Base-by-base conservation (phyloP, 2,888 invertebrate genomes). In the Spatulosminthurus flaviceps region DNA sequence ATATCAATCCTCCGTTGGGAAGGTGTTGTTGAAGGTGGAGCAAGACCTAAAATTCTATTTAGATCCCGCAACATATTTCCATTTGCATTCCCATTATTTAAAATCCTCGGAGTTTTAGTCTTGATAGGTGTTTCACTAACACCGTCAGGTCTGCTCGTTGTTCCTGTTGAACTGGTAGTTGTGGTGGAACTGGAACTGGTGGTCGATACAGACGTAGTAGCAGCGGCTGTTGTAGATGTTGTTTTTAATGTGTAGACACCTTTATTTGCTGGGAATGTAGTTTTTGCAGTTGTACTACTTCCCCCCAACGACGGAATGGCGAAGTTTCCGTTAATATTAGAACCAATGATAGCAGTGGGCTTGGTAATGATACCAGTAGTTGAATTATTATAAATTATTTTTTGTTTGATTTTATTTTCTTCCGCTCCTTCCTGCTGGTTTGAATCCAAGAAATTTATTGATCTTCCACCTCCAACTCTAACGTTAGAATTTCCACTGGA, bases 361-460 rank as follows among this genome's bases (percentile, higher is more conserved):
- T 26, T 26, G 26, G 67, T 19, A 51, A 51, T 51, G 5, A 2
- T 19, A n/a, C 2, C 5, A n/a, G n/a, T n/a, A n/a, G n/a, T n/a
- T 2, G 19, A 19, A 51, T 5, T n/a, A 51, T 51, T 51, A n/a
- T 51, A 51, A 51, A 51, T n/a, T 22, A 64, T n/a, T 13, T 64
- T 21, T 26, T 22, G 4, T 13, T 19, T 24, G 5, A 64, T 22
- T 26, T 64, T 34, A 70, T 70, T 70, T 19, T 70, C 70, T 22
- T 70, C 70, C 9, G 41, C n/a, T n/a, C n/a, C n/a, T n/a, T n/a
- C 70, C 21, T 29, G 13, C 29, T 9, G 22, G 13, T n/a, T 7
- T 0, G 67, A 4, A 7, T 76, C 66, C 9, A 76, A n/a, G 26
- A 76, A 66, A 66, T 76, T 76, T 0, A 76, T 22, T 1, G 75